Evolutionary conservation across 2,113 vertebrate species (phyloP), one percentile per base, ranked within the genome.

Genomic region (Pachypanchax playfairii): DNA sequence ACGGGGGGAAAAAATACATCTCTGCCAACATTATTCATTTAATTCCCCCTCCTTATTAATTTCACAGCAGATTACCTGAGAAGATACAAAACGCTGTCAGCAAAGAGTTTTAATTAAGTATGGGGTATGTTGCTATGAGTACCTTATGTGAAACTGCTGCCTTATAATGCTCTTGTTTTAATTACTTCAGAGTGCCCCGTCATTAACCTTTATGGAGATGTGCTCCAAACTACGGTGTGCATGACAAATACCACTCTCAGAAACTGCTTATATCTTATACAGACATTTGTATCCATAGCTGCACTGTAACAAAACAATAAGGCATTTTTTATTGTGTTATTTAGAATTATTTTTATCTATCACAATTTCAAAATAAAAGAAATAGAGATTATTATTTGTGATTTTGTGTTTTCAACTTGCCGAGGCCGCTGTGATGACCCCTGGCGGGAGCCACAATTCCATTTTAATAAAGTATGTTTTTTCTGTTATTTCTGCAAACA

Each of bases 31-130:
- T 88, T 88, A 86, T 80, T 84, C 79, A 79, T 87, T 87, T 88
- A 85, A 89, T 87, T 88, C 81, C 84, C 69, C 72, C 65, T 84
- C 80, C 77, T 91, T 88, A 91, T 91, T 92, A 87, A 92, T 91
- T 92, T 92, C 90, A 90, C 87, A 85, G 84, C 75, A 92, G 89
- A 92, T 92, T 88, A 90, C 91, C 90, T 86, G 78, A 70, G 77
- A 64, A 89, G 91, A 92, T 92, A 92, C 77, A 82, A 82, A 79
- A 88, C 88, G 85, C 81, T 87, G 87, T 90, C 79, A 77, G 78
- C 83, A 80, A 75, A 77, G 82, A 87, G 73, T 89, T 91, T 92
- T 91, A 92, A 92, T 93, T 89, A 91, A 90, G 86, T 86, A 76
- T 82, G 86, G 86, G 85, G 74, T 81, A 81, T 85, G 82, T 84